Conservation (phyloP, 2,888 invertebrate genomes). For the Drosophila sordidapex region DNA sequence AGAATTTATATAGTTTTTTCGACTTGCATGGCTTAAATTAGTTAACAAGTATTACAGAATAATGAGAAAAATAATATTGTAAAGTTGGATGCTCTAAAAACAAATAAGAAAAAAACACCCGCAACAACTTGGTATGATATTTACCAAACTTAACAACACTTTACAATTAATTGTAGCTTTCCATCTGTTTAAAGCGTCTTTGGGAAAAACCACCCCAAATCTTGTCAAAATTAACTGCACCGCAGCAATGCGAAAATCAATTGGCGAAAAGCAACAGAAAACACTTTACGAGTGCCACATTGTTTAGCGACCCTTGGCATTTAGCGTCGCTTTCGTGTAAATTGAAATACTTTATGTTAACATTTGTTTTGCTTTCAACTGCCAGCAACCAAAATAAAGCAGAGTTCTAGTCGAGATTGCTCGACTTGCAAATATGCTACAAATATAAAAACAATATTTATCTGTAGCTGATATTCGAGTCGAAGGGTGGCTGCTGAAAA, state of each 20-base stretch:
- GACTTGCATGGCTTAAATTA: not conserved
- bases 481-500: not conserved
- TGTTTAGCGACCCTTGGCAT: constrained; percentile 17
- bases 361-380: constrained; percentile 23
- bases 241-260: constrained; percentile 27
- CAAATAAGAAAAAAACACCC: too few species aligned
- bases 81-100: not conserved
- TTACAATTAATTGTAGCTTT: not conserved
- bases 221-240: not conserved
- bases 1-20: not conserved
- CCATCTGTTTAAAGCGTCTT: not conserved
- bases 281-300: constrained; percentile 33
- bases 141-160: not conserved
- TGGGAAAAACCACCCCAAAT: not conserved
- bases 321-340: constrained; percentile 13
- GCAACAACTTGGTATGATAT: not conserved
- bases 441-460: not conserved
- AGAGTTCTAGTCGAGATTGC: not conserved
- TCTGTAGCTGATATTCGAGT: not conserved
- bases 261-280: constrained; percentile 24
- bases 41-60: not conserved
- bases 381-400: constrained; percentile 1
- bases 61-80: not conserved
- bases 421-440: not conserved
- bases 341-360: constrained; percentile 35